Conservation (phyloP, 2,113 vertebrate genomes). For the Marmota monax region DNA sequence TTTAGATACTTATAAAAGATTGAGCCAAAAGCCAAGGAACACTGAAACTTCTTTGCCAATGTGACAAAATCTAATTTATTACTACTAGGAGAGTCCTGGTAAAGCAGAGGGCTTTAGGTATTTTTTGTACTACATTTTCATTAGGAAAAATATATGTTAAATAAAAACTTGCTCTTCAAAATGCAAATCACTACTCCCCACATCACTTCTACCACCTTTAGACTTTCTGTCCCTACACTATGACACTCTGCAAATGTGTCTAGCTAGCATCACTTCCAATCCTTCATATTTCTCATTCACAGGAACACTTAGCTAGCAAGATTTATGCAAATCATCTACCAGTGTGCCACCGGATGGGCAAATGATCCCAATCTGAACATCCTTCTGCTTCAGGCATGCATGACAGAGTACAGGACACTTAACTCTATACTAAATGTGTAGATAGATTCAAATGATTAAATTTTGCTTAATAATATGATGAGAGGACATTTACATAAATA, state of each 20-base stretch:
- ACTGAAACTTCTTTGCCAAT: background rate
- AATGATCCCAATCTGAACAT: background rate
- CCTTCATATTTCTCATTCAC: background rate
- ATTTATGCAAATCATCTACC: background rate
- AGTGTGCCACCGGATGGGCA: background rate
- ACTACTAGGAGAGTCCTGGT: background rate
- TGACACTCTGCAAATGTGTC: background rate
- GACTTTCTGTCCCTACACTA: background rate
- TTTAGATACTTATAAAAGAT: background rate
- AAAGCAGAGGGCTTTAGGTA: background rate
- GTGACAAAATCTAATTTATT: background rate
- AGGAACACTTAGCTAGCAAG: background rate
- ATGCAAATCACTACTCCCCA: background rate
- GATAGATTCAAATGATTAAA: background rate
- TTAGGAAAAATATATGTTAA: background rate
- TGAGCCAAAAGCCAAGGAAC: background rate
- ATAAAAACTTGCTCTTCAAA: background rate
- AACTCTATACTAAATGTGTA: background rate
- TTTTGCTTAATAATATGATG: background rate
- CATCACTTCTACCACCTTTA: background rate
- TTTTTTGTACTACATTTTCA: background rate
- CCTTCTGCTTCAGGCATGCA: background rate
- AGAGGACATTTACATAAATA: background rate
- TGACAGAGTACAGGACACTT: background rate
- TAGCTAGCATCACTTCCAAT: background rate